Evolutionary conservation across 2,888 invertebrate species (phyloP).

Genomic region (Exocentrus adspersus): DNA sequence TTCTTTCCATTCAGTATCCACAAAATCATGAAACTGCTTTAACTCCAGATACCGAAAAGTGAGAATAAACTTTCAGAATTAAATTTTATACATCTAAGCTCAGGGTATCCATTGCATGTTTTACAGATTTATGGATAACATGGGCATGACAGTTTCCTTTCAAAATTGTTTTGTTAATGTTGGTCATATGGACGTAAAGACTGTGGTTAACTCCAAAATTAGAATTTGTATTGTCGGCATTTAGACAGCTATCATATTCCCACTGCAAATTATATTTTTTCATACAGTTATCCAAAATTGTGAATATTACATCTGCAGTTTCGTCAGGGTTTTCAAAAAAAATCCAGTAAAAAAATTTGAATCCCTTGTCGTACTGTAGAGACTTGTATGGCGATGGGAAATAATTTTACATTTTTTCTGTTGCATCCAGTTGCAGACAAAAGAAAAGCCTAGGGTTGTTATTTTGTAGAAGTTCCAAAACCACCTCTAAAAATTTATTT

Average conservation of each 20-base stretch:
- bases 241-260: slow-evolving; percentile 49
- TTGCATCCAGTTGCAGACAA: slow-evolving; percentile 38
- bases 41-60: slow-evolving; percentile 39
- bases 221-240: slow-evolving; percentile 55
- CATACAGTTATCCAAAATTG: slow-evolving; percentile 42
- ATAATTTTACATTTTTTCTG: slow-evolving; percentile 43
- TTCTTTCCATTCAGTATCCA: not conserved
- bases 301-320: slow-evolving; percentile 40
- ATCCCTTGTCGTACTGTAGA: slow-evolving; percentile 37
- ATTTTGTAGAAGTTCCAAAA: slow-evolving; percentile 24
- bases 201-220: slow-evolving; percentile 47
- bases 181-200: slow-evolving; percentile 32
- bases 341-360: slow-evolving; percentile 40
- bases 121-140: slow-evolving; percentile 41
- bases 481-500: slow-evolving; percentile 12
- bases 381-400: slow-evolving; percentile 40
- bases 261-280: slow-evolving; percentile 44
- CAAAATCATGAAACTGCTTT: slow-evolving; percentile 38
- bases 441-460: slow-evolving; percentile 17
- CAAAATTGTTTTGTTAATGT: slow-evolving; percentile 36
- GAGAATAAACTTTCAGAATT: slow-evolving; percentile 38
- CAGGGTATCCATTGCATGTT: slow-evolving; percentile 38
- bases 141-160: slow-evolving; percentile 45
- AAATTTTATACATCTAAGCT: slow-evolving; percentile 40
- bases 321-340: slow-evolving; percentile 40